Evolutionary conservation across 2,888 invertebrate species (phyloP).

Genomic region (Standfussiana lucernea): DNA sequence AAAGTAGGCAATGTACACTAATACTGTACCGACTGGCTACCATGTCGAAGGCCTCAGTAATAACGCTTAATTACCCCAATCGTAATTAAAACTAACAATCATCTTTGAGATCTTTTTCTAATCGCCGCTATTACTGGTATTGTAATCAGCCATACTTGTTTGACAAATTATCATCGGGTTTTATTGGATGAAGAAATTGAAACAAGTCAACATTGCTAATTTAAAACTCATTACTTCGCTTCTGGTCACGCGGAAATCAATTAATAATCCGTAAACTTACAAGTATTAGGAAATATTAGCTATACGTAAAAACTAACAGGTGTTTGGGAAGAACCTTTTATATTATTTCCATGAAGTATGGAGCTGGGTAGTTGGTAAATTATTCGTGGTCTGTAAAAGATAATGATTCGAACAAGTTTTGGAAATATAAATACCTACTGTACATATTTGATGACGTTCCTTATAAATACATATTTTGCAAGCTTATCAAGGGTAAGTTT

Average conservation of each 20-base stretch:
- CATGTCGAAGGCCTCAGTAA: constrained; percentile 54
- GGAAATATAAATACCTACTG: not conserved
- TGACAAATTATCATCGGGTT: constrained; percentile 67
- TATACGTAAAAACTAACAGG: constrained; percentile 56
- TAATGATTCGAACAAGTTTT: not conserved
- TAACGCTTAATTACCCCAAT: constrained; percentile 59
- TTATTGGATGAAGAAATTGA: constrained; percentile 66
- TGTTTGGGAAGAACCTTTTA: constrained; percentile 38
- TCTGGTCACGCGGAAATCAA: constrained; percentile 62
- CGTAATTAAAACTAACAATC: constrained; percentile 62
- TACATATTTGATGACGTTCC: not conserved
- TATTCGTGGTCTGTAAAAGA: not conserved
- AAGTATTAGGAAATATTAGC: constrained; percentile 58
- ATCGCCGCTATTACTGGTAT: constrained; percentile 58
- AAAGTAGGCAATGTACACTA: constrained; percentile 35
- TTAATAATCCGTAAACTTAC: constrained; percentile 63
- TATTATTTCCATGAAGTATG: constrained; percentile 12
- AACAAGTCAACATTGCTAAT: constrained; percentile 63
- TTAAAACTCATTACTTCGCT: constrained; percentile 66
- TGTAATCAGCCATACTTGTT: constrained; percentile 66
- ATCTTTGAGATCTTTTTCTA: constrained; percentile 64
- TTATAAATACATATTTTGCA: not conserved
- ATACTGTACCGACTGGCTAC: constrained; percentile 26
- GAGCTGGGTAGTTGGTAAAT: not conserved
- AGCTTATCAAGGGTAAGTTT: not conserved